phyloP scores from a whole-genome alignment of 2,113 vertebrate genomes.

The Nothoprocta pentlandii region DNA sequence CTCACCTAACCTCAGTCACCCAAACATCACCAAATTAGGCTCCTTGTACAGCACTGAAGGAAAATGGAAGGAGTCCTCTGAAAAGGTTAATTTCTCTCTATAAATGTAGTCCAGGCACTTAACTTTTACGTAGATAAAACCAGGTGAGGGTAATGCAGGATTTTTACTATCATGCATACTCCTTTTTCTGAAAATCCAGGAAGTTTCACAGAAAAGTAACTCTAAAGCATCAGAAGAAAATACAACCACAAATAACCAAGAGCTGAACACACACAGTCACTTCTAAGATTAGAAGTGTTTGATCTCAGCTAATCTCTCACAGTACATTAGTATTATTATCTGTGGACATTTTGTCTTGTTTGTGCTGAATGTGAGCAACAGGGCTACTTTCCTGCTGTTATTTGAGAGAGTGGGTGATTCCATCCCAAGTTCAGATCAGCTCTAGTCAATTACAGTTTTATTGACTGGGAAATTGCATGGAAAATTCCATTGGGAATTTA shows the following conservation, averaged over 20 bases:
- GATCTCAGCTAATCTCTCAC: slow-evolving; percentile 19
- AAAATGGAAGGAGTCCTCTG: neutral
- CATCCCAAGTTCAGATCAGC: neutral
- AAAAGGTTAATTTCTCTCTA: neutral
- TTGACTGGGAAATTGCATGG: neutral
- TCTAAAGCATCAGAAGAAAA: neutral
- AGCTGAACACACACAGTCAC: neutral
- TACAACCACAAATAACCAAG: neutral
- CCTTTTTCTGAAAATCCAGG: neutral
- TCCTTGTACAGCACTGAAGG: neutral
- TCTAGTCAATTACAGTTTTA: neutral
- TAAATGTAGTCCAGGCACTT: neutral
- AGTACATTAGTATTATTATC: neutral
- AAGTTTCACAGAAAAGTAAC: neutral
- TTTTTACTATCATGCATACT: neutral
- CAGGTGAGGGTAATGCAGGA: neutral
- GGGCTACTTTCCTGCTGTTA: neutral
- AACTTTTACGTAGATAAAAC: neutral
- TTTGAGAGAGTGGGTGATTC: slow-evolving; percentile 9
- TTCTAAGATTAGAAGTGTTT: neutral
- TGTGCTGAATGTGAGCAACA: neutral
- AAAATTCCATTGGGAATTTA: slow-evolving; percentile 12
- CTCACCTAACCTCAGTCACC: neutral
- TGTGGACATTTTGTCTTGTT: neutral
- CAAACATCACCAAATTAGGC: neutral